These are phyloP conservation scores for Erebia epiphron DNA, from an alignment of 2,888 invertebrate species.

Conservation along the genomic window DNA sequence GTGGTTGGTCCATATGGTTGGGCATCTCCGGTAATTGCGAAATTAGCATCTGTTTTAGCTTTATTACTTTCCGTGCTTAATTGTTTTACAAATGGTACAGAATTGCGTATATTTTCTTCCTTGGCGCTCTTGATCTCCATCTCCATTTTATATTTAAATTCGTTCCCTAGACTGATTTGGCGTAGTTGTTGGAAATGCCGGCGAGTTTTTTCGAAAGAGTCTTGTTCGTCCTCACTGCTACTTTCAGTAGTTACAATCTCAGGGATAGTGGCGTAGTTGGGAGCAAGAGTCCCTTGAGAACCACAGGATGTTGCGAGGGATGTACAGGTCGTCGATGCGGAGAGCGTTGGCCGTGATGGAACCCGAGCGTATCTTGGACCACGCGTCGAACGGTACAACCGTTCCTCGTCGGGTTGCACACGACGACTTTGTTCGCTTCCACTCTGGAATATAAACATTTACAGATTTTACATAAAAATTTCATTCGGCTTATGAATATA, in stretches of 20 bases:
- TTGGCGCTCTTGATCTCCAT: conserved; percentile 85
- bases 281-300: conserved; percentile 73
- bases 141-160: conserved; percentile 84
- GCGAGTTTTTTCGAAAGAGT: conserved; percentile 82
- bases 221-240: conserved; percentile 78
- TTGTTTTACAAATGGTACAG: conserved; percentile 84
- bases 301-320: conserved; percentile 82
- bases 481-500: neutral
- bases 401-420: conserved; percentile 74
- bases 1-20: conserved; percentile 81
- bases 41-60: conserved; percentile 75
- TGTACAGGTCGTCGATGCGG: conserved; percentile 84
- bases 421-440: conserved; percentile 72
- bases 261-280: conserved; percentile 72
- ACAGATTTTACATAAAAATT: neutral
- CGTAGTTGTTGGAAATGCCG: conserved; percentile 85
- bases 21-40: conserved; percentile 67
- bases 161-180: conserved; percentile 84
- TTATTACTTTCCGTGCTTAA: conserved; percentile 83
- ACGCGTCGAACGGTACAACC: conserved; percentile 63
- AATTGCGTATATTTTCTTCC: conserved; percentile 83
- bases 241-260: conserved; percentile 73
- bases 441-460: conserved; percentile 54
- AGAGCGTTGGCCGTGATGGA: conserved; percentile 78
- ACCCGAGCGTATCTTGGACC: conserved; percentile 78